Base-by-base conservation (phyloP, 2,888 invertebrate genomes). In the Nomada flava region DNA sequence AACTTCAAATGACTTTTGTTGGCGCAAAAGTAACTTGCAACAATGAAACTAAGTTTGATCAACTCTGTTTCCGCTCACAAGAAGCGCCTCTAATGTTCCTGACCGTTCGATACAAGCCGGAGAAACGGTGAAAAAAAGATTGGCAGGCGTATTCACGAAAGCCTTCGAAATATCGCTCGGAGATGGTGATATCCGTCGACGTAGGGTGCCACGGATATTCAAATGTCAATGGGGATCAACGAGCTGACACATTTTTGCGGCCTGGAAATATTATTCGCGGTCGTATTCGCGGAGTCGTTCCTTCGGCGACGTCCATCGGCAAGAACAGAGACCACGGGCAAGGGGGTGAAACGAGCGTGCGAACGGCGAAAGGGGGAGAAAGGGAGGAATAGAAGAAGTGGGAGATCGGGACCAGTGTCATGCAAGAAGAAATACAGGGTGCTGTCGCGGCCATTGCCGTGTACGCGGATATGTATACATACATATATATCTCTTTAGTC, bases 191-290 rank as follows among this genome's bases (percentile, higher is more conserved):
- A 88, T 87, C 72, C 84, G 82, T 72, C 81, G 84, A 72, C 62
- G 69, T 69, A 67, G 79, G 80, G 86, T 68, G 82, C 83, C 53
- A 75, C 82, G 90, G 91, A 93, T 92, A 93, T 93, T 93, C 92
- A 93, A 93, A 93, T 92, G 93, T 93, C 93, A 93, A 91, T 73
- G 83, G 90, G 93, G 93, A 93, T 93, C 93, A 93, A 90, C 88
- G 86, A 89, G 90, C 92, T 93, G 93, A 93, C 93, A 93, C 93
- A 90, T 93, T 93, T 93, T 93, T 92, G 90, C 93, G 90, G 92
- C 89, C 15, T 90, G 90, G 89, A 93, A 93, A 93, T 93, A 93
- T 93, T 93, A 93, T 93, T 93, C 91, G 55, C 71, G 55, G 62
- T 93, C 93, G 93, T 93, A 93, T 93, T 93, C 91, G 55, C 69